Conservation (phyloP, 2,888 invertebrate species). For the Galerucella nymphaeae region DNA sequence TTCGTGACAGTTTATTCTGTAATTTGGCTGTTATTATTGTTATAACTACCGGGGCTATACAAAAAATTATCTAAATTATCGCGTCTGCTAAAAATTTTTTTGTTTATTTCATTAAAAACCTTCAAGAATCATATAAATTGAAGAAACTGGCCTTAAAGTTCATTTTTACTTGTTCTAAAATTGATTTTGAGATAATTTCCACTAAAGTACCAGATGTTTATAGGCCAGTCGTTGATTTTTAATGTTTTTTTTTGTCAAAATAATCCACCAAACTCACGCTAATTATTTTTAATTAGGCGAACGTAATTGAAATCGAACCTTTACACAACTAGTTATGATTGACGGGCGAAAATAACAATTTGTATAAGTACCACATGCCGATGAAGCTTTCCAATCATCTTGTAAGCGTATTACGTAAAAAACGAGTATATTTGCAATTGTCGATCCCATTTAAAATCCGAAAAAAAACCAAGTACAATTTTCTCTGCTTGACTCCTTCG, state of each 20-base stretch:
- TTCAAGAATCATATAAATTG: too few species aligned
- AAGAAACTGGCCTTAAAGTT: too few species aligned
- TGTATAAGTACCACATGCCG: not conserved
- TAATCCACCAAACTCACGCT: too few species aligned
- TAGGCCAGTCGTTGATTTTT: too few species aligned
- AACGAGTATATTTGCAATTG: not conserved
- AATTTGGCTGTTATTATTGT: not conserved
- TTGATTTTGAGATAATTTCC: too few species aligned
- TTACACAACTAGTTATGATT: not conserved
- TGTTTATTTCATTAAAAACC: too few species aligned
- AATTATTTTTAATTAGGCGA: too few species aligned
- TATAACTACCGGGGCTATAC: not conserved
- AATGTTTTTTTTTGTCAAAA: too few species aligned
- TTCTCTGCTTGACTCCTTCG: slow-evolving; percentile 13
- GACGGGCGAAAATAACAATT: not conserved
- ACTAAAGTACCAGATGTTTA: too few species aligned
- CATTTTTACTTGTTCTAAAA: too few species aligned
- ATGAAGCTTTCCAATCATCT: not conserved
- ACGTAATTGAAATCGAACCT: not conserved
- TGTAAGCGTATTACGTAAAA: not conserved
- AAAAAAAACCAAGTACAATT: not conserved
- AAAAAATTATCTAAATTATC: too few species aligned
- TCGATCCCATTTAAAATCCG: not conserved
- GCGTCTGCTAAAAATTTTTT: too few species aligned
- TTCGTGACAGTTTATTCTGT: not conserved